Base-by-base conservation (phyloP, 2,797 vertebrate species). In the Sciurus vulgaris region DNA sequence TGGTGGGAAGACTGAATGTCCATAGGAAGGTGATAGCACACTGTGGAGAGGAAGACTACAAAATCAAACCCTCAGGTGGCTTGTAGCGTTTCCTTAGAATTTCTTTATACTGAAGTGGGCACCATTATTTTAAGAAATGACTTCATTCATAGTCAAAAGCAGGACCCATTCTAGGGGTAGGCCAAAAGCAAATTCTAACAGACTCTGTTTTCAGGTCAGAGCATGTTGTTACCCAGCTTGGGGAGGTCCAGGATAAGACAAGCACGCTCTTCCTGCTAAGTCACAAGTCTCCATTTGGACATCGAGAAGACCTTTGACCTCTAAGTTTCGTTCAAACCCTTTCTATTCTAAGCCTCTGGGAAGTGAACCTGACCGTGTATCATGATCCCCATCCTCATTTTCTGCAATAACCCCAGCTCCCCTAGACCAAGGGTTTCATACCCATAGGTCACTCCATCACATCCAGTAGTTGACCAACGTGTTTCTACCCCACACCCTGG, bases 31-130 rank as follows among this genome's bases (percentile, higher is more conserved):
- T 65, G 20, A 47, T 28, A 20, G 7, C 33, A 54, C 10, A 76
- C 1, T 41, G 22, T 2, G 24, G 17, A 70, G 54, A 76, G 4
- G 30, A 77, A 93, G 59, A 82, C 44, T 18, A 33, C 33, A 41
- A 86, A 79, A 49, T 76, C n/a, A 74, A 92, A 78, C 15, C 41
- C 54, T 77, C 35, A 35, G 84, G 28, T 65, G 17, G 88, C 33
- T 92, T 22, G 35, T 70, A 86, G 30, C 35, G 73, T 44, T 61
- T 59, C 85, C 74, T 22, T 69, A 18, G 38, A 51, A 56, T 76
- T 70, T 83, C 70, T 84, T 67, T 74, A 88, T 67, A 72, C 61
- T 83, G 89, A 93, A 94, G n/a, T 4, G 24, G 41, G 61, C 70
- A 38, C 86, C 15, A 20, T 79, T 83, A 77, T 91, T 86, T 94